phyloP scores from a whole-genome alignment of 2,888 invertebrate species.

The Boloria euphrosyne region DNA sequence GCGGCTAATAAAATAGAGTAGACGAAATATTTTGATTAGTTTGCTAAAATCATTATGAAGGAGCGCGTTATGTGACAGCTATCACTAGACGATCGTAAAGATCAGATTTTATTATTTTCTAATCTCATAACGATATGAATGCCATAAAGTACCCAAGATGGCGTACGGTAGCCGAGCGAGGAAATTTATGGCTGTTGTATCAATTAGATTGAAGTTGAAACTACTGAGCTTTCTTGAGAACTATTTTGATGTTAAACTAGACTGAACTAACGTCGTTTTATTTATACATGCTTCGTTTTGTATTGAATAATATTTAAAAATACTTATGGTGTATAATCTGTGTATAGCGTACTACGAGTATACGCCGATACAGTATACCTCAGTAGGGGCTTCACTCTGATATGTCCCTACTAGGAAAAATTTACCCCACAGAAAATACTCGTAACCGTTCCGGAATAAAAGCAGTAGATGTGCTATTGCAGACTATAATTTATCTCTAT shows the following conservation, averaged over 20 bases:
- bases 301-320: no score
- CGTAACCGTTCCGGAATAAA: no score
- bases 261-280: constrained; percentile 1
- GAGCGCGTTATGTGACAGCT: constrained; percentile 40
- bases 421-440: no score
- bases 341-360: no score
- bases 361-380: no score
- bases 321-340: no score
- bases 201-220: constrained; percentile 49
- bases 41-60: constrained; percentile 31
- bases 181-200: constrained; percentile 50
- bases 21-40: constrained; percentile 32
- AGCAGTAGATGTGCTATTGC: no score
- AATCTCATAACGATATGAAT: constrained; percentile 56
- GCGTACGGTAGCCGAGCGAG: constrained; percentile 38
- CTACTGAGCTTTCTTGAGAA: constrained; percentile 36
- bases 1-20: constrained; percentile 40
- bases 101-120: constrained; percentile 48
- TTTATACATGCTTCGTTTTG: neutral
- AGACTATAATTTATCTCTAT: no score
- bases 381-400: no score
- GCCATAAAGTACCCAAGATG: constrained; percentile 39
- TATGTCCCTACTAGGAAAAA: no score
- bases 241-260: constrained; percentile 34
- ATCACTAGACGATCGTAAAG: constrained; percentile 41